Evolutionary conservation across 2,888 invertebrate species (phyloP).

Genomic region (Cantharis nigra): DNA sequence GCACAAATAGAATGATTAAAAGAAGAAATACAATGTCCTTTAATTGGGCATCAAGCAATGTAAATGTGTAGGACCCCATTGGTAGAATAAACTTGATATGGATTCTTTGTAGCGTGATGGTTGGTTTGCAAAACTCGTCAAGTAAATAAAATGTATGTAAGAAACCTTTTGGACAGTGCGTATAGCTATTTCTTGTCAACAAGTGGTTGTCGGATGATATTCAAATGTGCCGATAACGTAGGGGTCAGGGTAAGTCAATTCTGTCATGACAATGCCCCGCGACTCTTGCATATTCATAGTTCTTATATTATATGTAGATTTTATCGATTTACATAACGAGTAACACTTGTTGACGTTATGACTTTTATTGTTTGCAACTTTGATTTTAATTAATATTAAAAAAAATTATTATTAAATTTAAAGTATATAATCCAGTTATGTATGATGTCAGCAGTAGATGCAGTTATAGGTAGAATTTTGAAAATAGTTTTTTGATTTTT

Average conservation of each 20-base stretch:
- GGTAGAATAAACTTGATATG: neutral
- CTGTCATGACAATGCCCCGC: conserved; percentile 42
- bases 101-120: neutral
- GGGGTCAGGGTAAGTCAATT: conserved; percentile 51
- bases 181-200: conserved; percentile 28
- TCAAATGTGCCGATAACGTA: conserved; percentile 35
- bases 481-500: neutral
- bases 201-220: conserved; percentile 35
- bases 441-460: too few species aligned
- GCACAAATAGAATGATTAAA: too few species aligned
- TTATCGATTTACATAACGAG: conserved; percentile 46
- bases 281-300: conserved; percentile 49
- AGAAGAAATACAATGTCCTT: too few species aligned
- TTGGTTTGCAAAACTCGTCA: neutral
- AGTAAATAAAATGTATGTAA: neutral
- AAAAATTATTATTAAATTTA: neutral
- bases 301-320: conserved; percentile 52
- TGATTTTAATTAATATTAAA: neutral
- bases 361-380: conserved; percentile 20
- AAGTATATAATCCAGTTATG: too few species aligned
- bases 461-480: neutral
- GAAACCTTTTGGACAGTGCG: conserved; percentile 2
- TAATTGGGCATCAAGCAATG: too few species aligned
- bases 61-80: too few species aligned
- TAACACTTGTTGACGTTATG: conserved; percentile 47